Evolutionary conservation across 1,140 invertebrate genomes (phyloP).

Genomic region (Helicorthomorpha holstii): DNA sequence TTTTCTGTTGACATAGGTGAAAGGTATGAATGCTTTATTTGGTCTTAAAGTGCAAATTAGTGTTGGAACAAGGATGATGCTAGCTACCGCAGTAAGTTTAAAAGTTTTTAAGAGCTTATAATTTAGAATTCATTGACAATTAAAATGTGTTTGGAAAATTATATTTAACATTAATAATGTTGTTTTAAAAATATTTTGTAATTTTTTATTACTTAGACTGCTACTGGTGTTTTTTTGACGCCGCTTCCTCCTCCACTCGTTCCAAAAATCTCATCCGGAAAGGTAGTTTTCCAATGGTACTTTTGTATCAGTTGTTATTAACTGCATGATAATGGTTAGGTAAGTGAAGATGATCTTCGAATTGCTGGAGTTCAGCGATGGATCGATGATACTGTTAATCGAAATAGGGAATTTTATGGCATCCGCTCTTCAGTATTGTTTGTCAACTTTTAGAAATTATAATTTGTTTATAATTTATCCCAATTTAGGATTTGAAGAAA

Average conservation of each 20-base stretch:
- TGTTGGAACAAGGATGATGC: conserved; percentile 69
- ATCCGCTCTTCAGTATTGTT: conserved; percentile 6
- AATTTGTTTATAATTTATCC: neutral
- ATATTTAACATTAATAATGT: neutral
- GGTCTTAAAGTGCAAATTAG: conserved; percentile 65
- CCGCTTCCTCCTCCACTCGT: conserved; percentile 48
- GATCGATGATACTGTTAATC: conserved; percentile 14
- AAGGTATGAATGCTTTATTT: conserved; percentile 87
- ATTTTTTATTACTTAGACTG: conserved; percentile 33
- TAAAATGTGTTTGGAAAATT: neutral
- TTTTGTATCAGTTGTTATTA: too few relatives aligned
- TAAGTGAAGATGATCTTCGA: conserved; percentile 5
- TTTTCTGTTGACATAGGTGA: too few relatives aligned
- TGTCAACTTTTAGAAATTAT: conserved; percentile 9
- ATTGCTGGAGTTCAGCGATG: conserved; percentile 15
- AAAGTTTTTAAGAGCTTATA: too few relatives aligned
- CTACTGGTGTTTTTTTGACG: conserved; percentile 58
- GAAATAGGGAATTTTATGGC: conserved; percentile 15
- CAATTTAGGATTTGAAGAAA: neutral
- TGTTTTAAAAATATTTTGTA: neutral
- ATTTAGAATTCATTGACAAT: neutral
- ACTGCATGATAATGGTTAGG: too few relatives aligned
- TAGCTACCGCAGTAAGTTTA: conserved; percentile 54
- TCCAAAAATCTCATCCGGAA: conserved; percentile 30
- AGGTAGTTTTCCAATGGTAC: too few relatives aligned